Evolutionary conservation across 2,113 vertebrate species (phyloP), one percentile per base, ranked within the genome.

Genomic region (Prionailurus viverrinus): DNA sequence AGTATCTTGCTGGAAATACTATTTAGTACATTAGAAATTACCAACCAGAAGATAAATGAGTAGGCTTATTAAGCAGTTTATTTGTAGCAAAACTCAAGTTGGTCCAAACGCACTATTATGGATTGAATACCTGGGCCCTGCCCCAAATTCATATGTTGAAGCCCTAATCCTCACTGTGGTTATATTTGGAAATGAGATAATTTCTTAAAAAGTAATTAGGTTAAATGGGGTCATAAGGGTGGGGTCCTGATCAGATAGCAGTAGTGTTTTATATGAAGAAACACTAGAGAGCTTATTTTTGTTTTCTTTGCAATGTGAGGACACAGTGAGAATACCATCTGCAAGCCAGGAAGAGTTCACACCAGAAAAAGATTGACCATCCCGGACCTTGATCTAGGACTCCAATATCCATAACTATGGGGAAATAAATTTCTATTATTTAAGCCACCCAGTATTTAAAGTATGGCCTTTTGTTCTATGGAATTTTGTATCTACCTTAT

Each of bases 41-140:
- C 36, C 69, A 65, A 39, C 4, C 18, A 63, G 9, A 95, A 88
- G 13, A 61, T 36, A 68, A 76, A 53, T 31, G 2, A 8, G 55
- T 81, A 83, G 23, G 7, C 87, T 84, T 41, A 71, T 12, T 58
- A 80, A 88, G 14, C 10, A 63, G 15, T 90, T 94, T 48, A 51
- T 53, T 84, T 65, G 33, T 29, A 90, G 80, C 39, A 89, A 92
- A 90, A 87, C n/a, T 90, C 33, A 90, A 82, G 2, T 74, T 92
- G 63, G 1, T 3, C 16, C 51, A 68, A 74, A 45, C 4, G 33
- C 7, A 76, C 48, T 53, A 2, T 36, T 85, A 41, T 3, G 14
- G 7, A 31, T 29, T 65, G 31, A 87, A 85, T 68, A 4, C 7
- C 45, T 63, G 11, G 79, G 39, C 69, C 14, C 5, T 8, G 8